A percentile compares a stretch with the other conserved stretches of the same genome.
phyloP scores from a whole-genome alignment of 2,113 vertebrate species.

The Dendropsophus ebraccatus region DNA sequence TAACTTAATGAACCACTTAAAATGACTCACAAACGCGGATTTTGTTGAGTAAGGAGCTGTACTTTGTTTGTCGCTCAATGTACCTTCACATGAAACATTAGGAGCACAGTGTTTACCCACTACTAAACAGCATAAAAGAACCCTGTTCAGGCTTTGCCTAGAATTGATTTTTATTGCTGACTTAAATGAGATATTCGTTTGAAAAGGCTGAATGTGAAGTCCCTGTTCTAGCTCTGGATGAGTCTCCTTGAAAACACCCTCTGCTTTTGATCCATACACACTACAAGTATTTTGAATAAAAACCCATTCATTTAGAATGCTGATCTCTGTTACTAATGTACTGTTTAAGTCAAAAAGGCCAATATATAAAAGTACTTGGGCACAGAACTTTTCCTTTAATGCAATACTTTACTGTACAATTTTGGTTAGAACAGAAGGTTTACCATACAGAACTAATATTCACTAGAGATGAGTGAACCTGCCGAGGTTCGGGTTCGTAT shows the following conservation, averaged over 20 bases:
- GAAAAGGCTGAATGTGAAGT: conserved; percentile 38
- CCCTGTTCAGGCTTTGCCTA: conserved; percentile 24
- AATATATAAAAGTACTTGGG: not conserved
- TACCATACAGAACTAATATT: no score
- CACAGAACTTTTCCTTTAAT: no score
- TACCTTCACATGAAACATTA: conserved; percentile 49
- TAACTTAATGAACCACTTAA: conserved; percentile 45
- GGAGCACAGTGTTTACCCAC: conserved; percentile 49
- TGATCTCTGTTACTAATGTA: not conserved
- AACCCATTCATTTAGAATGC: not conserved
- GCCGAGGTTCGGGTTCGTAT: no score
- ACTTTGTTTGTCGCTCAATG: conserved; percentile 50
- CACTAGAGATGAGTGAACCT: no score
- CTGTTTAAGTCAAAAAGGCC: not conserved
- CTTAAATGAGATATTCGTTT: conserved; percentile 44
- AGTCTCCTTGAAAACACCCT: not conserved
- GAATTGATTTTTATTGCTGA: conserved; percentile 48
- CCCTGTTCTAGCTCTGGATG: not conserved
- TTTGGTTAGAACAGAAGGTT: no score
- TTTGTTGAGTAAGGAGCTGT: conserved; percentile 42
- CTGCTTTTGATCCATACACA: not conserved
- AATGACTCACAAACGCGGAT: conserved; percentile 18
- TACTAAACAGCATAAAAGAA: conserved; percentile 43
- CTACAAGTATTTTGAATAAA: not conserved
- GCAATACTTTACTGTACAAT: not conserved